These are phyloP conservation scores for Agrotis segetum DNA, from an alignment of 2,888 invertebrate species.

Conservation along the genomic window DNA sequence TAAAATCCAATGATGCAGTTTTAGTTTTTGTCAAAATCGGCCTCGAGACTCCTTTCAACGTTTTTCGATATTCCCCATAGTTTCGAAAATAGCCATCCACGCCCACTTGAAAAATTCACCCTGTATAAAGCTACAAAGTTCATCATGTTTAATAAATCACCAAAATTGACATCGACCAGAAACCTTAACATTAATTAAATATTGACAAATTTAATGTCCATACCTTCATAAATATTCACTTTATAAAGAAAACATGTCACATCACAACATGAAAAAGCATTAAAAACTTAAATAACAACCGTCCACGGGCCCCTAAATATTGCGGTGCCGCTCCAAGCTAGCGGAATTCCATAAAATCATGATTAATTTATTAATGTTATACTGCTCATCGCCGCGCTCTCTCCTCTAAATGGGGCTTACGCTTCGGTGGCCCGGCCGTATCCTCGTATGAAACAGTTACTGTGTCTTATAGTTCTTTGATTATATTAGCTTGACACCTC, in stretches of 20 bases:
- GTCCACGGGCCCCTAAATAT: conserved; percentile 71
- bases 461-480: conserved; percentile 24
- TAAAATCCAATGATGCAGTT: too few species aligned
- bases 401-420: conserved; percentile 86
- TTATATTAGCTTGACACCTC: conserved; percentile 30
- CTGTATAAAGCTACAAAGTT: too few species aligned
- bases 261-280: neutral
- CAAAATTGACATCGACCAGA: neutral
- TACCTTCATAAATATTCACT: conserved; percentile 4
- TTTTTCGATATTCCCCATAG: too few species aligned
- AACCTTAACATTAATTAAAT: neutral
- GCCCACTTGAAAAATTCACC: too few species aligned
- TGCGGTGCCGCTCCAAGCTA: conserved; percentile 72
- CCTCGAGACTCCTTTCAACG: too few species aligned
- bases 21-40: too few species aligned
- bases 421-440: conserved; percentile 80
- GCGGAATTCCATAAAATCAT: conserved; percentile 90
- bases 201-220: conserved; percentile 3
- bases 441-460: conserved; percentile 71
- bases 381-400: conserved; percentile 84
- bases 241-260: conserved; percentile 22
- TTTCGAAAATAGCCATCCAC: too few species aligned
- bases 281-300: neutral
- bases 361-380: conserved; percentile 91
- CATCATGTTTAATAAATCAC: neutral